Conservation (phyloP, 2,113 vertebrate genomes). For the Alligator sinensis region DNA sequence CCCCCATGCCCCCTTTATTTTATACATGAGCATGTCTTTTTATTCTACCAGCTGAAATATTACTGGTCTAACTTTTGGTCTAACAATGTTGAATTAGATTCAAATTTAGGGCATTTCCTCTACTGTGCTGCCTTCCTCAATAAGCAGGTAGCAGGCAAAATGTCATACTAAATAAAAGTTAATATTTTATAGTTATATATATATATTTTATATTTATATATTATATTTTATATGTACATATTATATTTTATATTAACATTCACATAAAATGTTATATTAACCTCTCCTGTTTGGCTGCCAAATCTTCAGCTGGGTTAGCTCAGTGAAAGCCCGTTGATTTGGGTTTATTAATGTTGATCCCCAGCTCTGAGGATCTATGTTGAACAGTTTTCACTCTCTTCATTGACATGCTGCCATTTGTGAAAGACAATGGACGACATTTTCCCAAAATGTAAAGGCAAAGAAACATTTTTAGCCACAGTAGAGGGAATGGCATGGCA, state of each 20-base stretch:
- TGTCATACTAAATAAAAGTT: not conserved
- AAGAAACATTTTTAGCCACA: not conserved
- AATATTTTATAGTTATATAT: not conserved
- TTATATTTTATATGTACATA: too few relatives aligned
- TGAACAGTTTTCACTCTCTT: not conserved
- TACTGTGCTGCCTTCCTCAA: constrained; percentile 34
- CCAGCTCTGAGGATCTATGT: not conserved
- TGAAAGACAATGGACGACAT: not conserved
- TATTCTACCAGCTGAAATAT: constrained; percentile 40
- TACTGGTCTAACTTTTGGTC: constrained; percentile 25
- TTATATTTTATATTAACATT: too few relatives aligned
- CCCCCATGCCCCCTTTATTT: not conserved
- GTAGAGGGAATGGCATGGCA: not conserved
- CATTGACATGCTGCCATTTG: not conserved
- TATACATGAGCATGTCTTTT: not conserved
- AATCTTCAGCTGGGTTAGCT: not conserved
- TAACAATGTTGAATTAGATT: constrained; percentile 23
- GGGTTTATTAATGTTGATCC: not conserved
- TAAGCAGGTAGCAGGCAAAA: constrained; percentile 42
- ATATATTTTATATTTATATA: too few relatives aligned
- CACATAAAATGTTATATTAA: not conserved
- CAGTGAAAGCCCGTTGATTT: not conserved
- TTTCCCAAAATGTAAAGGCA: not conserved
- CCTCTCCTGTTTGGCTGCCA: not conserved
- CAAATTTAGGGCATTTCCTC: not conserved